Evolutionary conservation across 2,797 vertebrate species (phyloP).

Genomic region (Oreochromis grahami): DNA sequence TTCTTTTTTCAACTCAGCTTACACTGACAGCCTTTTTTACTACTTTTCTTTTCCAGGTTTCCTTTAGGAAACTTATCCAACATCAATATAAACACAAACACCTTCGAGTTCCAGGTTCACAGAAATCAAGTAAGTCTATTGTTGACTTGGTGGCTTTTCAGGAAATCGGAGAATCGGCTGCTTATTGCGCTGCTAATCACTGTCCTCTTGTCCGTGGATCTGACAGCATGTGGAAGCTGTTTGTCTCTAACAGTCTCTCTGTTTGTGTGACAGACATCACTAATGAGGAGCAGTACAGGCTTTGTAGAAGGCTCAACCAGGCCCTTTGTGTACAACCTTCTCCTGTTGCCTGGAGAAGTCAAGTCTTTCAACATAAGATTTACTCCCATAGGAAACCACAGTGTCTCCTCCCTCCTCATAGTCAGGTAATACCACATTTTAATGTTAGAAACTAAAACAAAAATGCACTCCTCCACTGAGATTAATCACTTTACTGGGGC

Average conservation of each 20-base stretch:
- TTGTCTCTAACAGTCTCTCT: conserved; percentile 27
- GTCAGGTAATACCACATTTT: conserved; percentile 79
- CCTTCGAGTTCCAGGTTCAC: conserved; percentile 92
- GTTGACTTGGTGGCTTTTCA: not conserved
- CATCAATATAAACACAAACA: conserved; percentile 83
- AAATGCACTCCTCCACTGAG: not conserved
- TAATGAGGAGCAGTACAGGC: conserved; percentile 79
- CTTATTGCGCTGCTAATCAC: not conserved
- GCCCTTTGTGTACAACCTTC: conserved; percentile 86
- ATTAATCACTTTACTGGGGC: not conserved
- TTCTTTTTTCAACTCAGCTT: not conserved
- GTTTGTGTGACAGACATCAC: conserved; percentile 78
- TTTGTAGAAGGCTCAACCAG: conserved; percentile 82
- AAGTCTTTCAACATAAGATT: conserved; percentile 89
- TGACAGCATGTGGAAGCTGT: conserved; percentile 23
- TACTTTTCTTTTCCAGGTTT: conserved; percentile 75
- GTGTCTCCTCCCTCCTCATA: conserved; percentile 89
- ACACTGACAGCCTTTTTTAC: not conserved
- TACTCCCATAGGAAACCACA: conserved; percentile 89
- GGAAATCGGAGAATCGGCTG: not conserved
- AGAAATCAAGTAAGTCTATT: conserved; percentile 84
- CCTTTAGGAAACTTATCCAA: conserved; percentile 85
- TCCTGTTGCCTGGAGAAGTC: conserved; percentile 90
- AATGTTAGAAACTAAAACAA: not conserved
- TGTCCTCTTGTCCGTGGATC: not conserved